Base-by-base conservation (phyloP, 2,113 vertebrate species). In the Callionymus lyra region DNA sequence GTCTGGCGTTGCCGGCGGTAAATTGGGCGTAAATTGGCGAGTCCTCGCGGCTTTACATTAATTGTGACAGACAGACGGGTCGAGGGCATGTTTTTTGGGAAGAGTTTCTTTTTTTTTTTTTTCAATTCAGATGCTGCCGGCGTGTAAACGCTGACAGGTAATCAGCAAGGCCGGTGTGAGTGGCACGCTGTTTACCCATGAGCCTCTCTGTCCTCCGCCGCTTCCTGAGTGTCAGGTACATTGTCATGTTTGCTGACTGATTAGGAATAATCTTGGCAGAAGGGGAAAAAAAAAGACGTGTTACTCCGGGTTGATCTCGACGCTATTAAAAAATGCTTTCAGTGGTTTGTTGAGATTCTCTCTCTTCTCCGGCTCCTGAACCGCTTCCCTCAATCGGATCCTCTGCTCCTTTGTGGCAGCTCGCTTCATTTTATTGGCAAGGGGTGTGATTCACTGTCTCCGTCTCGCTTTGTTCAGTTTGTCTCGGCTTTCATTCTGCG, bases 1-100 rank as follows among this genome's bases (percentile, higher is more conserved):
- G 49, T 65, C 48, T 56, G 55, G 57, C 12, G 53, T 61, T 61
- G 53, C 65, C 45, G 60, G 63, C 53, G 50, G 63, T 56, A 77
- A 77, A 79, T 69, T 44, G 65, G 50, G 56, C 50, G 56, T 70
- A 80, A 79, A 78, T 76, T 80, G 74, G 70, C 68, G 64, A 56
- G 69, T 77, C 63, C 59, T 60, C 21, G 42, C 58, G 27, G 65
- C 66, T 77, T 72, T 70, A 66, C 69, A 71, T 67, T 72, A 79
- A 77, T 72, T 79, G 65, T 78, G 77, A 78, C 77, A 76, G 72
- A 53, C 74, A 74, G 70, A 61, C 62, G 59, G 59, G 54, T 2
- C 56, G 71, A 58, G 52, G 62, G 68, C 65, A 63, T 76, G 70
- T 80, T 76, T 76, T 69, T 47, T 61, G 44, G 59, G 68, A 47